Percentiles rank a stretch among this genome's conserved stretches.
Conservation (phyloP, 2,797 vertebrate species). For the Threskiornis aethiopicus region DNA sequence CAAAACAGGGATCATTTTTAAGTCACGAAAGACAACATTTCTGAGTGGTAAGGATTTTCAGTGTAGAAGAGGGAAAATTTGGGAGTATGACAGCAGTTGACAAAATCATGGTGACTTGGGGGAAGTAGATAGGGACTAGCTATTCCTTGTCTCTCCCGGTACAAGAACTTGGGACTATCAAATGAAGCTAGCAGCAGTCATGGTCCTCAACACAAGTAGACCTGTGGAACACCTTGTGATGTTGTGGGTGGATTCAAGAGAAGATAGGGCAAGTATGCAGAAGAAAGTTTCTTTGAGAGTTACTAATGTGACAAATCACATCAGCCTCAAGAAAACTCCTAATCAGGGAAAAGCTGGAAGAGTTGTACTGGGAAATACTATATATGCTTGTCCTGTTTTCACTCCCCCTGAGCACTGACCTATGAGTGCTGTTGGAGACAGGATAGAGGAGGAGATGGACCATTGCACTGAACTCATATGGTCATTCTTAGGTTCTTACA, state of each 20-base stretch:
- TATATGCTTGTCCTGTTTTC: not conserved
- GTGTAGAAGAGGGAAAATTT: not conserved
- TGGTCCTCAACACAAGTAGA: not conserved
- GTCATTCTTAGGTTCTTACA: not conserved
- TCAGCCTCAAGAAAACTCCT: not conserved
- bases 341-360: not conserved
- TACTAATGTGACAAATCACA: not conserved
- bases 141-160: not conserved
- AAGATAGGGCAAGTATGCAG: not conserved
- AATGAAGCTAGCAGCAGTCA: not conserved
- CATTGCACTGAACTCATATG: not conserved
- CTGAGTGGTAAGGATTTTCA: not conserved
- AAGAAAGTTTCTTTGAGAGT: not conserved
- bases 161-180: not conserved
- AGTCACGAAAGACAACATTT: not conserved
- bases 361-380: not conserved
- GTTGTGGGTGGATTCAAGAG: not conserved
- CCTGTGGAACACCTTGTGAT: not conserved
- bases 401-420: not conserved
- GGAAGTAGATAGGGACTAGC: not conserved
- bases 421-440: not conserved
- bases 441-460: not conserved
- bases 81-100: not conserved
- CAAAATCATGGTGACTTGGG: not conserved
- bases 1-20: not conserved